Evolutionary conservation across 2,113 vertebrate genomes (phyloP).

Genomic region (Pelecanoides urinatrix): DNA sequence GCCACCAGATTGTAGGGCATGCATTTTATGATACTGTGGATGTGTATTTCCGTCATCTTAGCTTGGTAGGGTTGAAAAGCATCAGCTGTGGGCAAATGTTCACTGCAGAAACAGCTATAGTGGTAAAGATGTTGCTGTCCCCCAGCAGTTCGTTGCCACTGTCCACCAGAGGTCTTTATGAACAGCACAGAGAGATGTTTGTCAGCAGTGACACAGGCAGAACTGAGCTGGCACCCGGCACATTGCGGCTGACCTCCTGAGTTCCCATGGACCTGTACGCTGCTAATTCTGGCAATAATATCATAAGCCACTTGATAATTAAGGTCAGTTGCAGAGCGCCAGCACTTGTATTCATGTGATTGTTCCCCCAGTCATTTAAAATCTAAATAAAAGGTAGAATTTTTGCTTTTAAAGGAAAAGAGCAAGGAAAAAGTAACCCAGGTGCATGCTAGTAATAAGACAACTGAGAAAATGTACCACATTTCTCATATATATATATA

Average conservation of each 20-base stretch:
- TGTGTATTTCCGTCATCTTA: not conserved
- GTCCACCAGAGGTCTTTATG: not conserved
- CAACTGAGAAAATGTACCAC: not conserved
- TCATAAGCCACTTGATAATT: not conserved
- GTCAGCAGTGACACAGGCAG: not conserved
- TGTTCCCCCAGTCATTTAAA: not conserved
- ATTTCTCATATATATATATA: not conserved
- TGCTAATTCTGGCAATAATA: not conserved
- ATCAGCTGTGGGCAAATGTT: not conserved
- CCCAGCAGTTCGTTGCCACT: not conserved
- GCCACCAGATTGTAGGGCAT: not conserved
- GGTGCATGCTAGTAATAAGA: not conserved
- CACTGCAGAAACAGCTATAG: not conserved
- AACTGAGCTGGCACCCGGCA: not conserved
- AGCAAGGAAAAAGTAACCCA: not conserved
- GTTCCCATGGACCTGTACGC: not conserved
- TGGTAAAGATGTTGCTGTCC: not conserved
- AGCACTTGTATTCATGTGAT: not conserved
- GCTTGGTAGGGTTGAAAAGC: not conserved
- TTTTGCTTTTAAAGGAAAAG: not conserved
- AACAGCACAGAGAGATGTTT: not conserved
- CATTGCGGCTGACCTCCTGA: not conserved
- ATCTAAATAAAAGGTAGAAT: not conserved
- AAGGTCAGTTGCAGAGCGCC: fast-evolving
- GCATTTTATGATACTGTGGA: not conserved